These are phyloP conservation scores for Todiramphus chloris DNA, from an alignment of 2,113 vertebrate genomes.

Conservation along the genomic window DNA sequence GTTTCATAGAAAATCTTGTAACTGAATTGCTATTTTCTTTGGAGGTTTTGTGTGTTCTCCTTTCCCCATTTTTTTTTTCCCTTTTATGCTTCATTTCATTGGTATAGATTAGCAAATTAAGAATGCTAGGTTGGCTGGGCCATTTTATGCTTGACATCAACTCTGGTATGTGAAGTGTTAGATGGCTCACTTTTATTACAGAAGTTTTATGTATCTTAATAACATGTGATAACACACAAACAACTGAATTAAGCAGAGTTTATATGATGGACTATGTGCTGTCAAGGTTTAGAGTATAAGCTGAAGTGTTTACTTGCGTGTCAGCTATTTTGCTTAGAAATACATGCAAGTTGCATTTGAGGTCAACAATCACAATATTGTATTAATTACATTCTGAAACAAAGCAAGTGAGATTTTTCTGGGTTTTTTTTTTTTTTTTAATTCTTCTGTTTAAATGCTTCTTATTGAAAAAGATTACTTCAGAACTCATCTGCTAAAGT, in stretches of 20 bases:
- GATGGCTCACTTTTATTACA: constrained; percentile 45
- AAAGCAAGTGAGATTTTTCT: background rate
- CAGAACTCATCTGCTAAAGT: background rate
- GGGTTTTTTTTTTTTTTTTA: too few relatives aligned
- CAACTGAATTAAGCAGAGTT: constrained; percentile 41
- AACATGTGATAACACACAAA: constrained; percentile 33
- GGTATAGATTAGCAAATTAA: constrained; percentile 61
- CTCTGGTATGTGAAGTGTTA: constrained; percentile 62
- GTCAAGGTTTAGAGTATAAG: constrained; percentile 9
- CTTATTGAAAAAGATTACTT: background rate
- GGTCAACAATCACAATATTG: background rate
- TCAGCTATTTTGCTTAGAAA: background rate
- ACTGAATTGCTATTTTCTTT: constrained; percentile 46
- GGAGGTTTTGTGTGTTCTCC: constrained; percentile 51
- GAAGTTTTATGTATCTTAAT: constrained; percentile 59
- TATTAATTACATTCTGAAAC: background rate
- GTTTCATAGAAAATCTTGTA: constrained; percentile 62
- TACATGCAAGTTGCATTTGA: background rate
- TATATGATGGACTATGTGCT: constrained; percentile 17
- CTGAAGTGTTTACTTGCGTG: background rate
- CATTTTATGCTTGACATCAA: constrained; percentile 55
- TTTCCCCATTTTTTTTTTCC: background rate
- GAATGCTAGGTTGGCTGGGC: constrained; percentile 35
- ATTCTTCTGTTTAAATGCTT: background rate
- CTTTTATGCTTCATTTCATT: constrained; percentile 62